Evolutionary conservation across 1,140 invertebrate genomes (phyloP), one percentile per base, ranked within the genome.

Genomic region (Ceratitis capitata): DNA sequence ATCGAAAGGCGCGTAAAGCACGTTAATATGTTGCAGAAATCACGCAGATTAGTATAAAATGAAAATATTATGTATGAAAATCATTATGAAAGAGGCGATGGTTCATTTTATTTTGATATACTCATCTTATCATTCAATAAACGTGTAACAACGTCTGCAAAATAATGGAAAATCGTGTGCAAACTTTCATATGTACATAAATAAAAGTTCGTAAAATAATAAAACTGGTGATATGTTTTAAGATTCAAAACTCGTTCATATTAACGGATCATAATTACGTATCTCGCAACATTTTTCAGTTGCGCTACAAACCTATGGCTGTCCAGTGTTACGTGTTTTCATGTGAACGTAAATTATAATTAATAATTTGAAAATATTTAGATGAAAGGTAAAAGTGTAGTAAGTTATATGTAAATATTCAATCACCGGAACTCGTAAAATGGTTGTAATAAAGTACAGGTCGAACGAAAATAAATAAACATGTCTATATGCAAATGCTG

Each of bases 281-380:
- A n/a, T n/a, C n/a, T n/a, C n/a, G n/a, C n/a, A n/a, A n/a, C n/a
- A n/a, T n/a, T n/a, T n/a, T n/a, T n/a, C n/a, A n/a, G n/a, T n/a
- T n/a, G n/a, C n/a, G n/a, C n/a, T n/a, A n/a, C n/a, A n/a, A n/a
- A n/a, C n/a, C n/a, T n/a, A n/a, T n/a, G n/a, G n/a, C n/a, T n/a
- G n/a, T n/a, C n/a, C 3, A 16, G 16, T n/a, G 19, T 16, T 78
- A 45, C 69, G 69, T 78, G 69, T 19, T n/a, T 42, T 6, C 23
- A 42, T 23, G 39, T 39, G 16, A 19, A 78, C 39, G 69, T 78
- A 42, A 78, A n/a, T 78, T 78, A n/a, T 47, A 39, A 47, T 78
- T 78, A 78, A n/a, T 47, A 23, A 78, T 45, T 78, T n/a, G 45
- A 45, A 78, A n/a, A 19, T 42, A 69, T n/a, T 45, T 78, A 78